phyloP scores from a whole-genome alignment of 2,797 vertebrate species.

The Argya squamiceps region DNA sequence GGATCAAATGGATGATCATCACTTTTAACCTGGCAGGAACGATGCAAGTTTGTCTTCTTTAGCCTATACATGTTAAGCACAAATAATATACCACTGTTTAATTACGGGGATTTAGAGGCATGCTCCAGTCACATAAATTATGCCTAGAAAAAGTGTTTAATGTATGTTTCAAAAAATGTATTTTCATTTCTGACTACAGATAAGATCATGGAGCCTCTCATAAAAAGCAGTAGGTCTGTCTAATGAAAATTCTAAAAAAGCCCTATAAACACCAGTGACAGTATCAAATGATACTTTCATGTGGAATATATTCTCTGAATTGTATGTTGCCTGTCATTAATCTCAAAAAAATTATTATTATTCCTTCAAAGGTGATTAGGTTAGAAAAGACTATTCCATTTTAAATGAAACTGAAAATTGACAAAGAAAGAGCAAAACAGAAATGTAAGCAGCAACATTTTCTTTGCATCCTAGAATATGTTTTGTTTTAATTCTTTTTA shows the following conservation, averaged over 20 bases:
- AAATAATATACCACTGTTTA: not conserved
- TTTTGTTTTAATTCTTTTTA: conserved; percentile 19
- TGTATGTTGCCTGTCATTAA: not conserved
- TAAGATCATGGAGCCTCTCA: not conserved
- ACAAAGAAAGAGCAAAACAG: not conserved
- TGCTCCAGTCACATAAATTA: not conserved
- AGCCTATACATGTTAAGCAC: not conserved
- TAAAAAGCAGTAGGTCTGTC: not conserved
- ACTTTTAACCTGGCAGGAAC: not conserved
- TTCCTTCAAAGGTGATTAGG: not conserved
- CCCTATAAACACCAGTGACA: not conserved
- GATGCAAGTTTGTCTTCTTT: not conserved
- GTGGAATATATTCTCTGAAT: not conserved
- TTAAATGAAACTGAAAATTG: not conserved
- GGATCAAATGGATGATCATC: not conserved
- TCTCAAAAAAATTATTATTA: not conserved
- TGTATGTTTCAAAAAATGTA: not conserved
- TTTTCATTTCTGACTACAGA: not conserved
- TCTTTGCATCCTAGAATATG: not conserved
- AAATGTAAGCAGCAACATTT: not conserved
- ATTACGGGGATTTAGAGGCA: not conserved
- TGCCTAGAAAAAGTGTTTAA: not conserved
- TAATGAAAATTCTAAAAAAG: not conserved
- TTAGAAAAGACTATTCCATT: not conserved
- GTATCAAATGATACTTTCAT: not conserved